These are phyloP conservation scores for Hipparchia semele DNA, from an alignment of 2,888 invertebrate species.

Conservation along the genomic window DNA sequence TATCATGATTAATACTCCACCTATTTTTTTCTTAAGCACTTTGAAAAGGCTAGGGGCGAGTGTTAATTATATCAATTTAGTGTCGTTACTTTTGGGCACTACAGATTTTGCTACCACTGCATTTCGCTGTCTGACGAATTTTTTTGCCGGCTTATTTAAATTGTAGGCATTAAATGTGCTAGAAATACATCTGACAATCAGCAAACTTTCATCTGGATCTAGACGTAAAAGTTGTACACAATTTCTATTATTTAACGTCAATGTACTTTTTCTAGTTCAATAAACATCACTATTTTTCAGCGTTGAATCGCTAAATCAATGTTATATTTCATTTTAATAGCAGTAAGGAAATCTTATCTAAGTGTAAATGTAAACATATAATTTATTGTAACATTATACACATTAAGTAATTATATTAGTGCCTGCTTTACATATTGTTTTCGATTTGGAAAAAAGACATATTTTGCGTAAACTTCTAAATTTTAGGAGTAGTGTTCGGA, in stretches of 20 bases:
- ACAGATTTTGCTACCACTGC: not conserved
- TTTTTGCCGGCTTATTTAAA: constrained; percentile 35
- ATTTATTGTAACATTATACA: constrained; percentile 80
- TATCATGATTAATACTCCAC: not conserved
- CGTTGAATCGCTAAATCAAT: constrained; percentile 46
- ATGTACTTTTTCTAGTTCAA: constrained; percentile 60
- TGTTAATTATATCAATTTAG: not conserved
- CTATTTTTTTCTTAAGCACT: not conserved
- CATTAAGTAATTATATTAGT: constrained; percentile 75
- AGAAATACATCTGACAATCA: constrained; percentile 26
- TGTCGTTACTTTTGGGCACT: not conserved
- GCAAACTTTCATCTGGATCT: constrained; percentile 44
- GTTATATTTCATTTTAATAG: constrained; percentile 67
- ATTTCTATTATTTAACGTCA: constrained; percentile 41
- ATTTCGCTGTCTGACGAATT: constrained; percentile 8
- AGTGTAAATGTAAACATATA: constrained; percentile 77
- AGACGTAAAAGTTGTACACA: constrained; percentile 43
- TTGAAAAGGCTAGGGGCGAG: not conserved
- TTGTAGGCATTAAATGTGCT: constrained; percentile 31
- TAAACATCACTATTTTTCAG: constrained; percentile 58
- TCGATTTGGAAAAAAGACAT: constrained; percentile 74
- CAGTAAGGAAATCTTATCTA: constrained; percentile 65
- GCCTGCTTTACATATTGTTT: constrained; percentile 77
- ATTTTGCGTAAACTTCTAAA: constrained; percentile 71
- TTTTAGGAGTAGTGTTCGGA: constrained; percentile 65